Percentiles rank a stretch among this genome's conserved stretches.
These are phyloP conservation scores for Argynnis bischoffii DNA, from an alignment of 2,888 invertebrate species.

Conservation along the genomic window DNA sequence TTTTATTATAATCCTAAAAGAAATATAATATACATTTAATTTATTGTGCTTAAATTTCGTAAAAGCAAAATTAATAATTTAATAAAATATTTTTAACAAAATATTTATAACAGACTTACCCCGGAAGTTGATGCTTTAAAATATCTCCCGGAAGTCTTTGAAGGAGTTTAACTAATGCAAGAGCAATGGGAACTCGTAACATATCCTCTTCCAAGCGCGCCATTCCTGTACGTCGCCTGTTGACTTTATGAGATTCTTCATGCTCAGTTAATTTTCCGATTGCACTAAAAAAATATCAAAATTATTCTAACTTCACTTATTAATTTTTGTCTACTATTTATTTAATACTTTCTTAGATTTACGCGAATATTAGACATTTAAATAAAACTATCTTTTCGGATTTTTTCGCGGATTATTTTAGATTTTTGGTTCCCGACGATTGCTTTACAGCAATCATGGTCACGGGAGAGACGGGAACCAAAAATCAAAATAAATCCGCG, in stretches of 20 bases:
- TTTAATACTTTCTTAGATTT: no score
- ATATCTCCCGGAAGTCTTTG: constrained; percentile 91
- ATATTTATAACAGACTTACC: constrained; percentile 77
- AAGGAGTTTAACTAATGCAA: constrained; percentile 95
- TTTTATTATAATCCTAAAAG: constrained; percentile 90
- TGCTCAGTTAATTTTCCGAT: constrained; percentile 84
- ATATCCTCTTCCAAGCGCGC: constrained; percentile 96
- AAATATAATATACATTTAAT: constrained; percentile 18
- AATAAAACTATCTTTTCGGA: no score
- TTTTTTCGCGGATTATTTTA: no score
- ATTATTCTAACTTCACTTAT: not conserved
- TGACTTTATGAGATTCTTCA: constrained; percentile 90
- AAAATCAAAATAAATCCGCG: no score
- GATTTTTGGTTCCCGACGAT: no score
- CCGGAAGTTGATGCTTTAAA: constrained; percentile 89
- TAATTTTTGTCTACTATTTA: not conserved
- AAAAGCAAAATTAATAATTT: not conserved
- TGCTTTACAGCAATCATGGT: no score
- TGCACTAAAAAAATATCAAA: constrained; percentile 51
- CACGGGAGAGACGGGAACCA: no score
- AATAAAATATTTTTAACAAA: not conserved
- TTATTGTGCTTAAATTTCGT: not conserved
- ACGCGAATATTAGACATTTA: no score
- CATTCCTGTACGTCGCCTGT: constrained; percentile 83
- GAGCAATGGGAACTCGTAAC: constrained; percentile 93